Evolutionary conservation across 1,140 invertebrate species (phyloP).

Genomic region (Drosophila quadrilineata): DNA sequence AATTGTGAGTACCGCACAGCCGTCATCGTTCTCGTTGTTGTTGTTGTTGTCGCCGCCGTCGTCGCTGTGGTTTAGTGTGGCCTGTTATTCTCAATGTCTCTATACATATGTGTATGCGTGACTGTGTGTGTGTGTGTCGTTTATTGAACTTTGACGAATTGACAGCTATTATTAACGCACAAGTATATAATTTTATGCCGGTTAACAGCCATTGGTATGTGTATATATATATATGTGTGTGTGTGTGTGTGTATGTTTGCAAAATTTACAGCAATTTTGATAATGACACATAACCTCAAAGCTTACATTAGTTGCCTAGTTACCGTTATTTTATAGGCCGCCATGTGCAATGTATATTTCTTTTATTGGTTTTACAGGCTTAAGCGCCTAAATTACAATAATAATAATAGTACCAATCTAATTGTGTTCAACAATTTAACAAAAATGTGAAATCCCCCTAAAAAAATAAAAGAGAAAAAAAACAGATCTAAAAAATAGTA

Average conservation of each 20-base stretch:
- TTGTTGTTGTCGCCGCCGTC: conserved; percentile 5
- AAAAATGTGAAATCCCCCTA: conserved; percentile 39
- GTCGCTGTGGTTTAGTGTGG: conserved; percentile 1
- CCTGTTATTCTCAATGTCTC: conserved; percentile 6
- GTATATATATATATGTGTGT: conserved; percentile 4
- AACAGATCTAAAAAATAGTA: conserved; percentile 41
- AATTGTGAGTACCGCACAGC: conserved; percentile 49
- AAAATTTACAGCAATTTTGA: conserved; percentile 42
- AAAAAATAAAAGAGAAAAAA: conserved; percentile 36
- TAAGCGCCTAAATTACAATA: not conserved
- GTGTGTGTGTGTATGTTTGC: conserved; percentile 10
- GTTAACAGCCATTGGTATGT: conserved; percentile 9
- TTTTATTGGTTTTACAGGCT: conserved; percentile 7
- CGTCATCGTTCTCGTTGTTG: conserved; percentile 12
- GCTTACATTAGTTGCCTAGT: conserved; percentile 17
- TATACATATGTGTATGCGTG: conserved; percentile 8
- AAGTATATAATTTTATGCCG: conserved; percentile 20
- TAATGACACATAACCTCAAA: conserved; percentile 62
- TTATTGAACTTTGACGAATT: conserved; percentile 66
- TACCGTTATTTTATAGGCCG: conserved; percentile 50
- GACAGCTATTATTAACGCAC: conserved; percentile 29
- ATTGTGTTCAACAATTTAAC: conserved; percentile 36
- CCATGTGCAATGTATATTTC: conserved; percentile 20
- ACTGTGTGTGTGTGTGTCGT: conserved; percentile 27
- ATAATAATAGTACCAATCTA: not conserved